A percentile compares a stretch with the other conserved stretches of the same genome.
These are phyloP conservation scores for Torymus auratus DNA, from an alignment of 2,888 invertebrate genomes.

Conservation along the genomic window DNA sequence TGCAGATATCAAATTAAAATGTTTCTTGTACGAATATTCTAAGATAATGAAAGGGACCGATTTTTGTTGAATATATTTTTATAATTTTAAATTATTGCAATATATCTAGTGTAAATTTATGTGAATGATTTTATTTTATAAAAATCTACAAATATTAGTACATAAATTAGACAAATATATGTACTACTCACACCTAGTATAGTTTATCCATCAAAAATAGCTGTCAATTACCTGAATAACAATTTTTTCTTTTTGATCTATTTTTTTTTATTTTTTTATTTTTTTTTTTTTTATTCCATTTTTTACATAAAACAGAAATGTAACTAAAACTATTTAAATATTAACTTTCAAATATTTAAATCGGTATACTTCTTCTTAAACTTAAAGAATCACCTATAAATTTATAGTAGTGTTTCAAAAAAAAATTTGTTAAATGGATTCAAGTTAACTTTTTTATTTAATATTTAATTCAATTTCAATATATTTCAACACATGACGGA, in stretches of 20 bases:
- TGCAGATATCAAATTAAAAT: no score
- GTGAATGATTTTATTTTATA: constrained; percentile 51
- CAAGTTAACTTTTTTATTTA: constrained; percentile 18
- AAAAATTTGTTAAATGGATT: neutral
- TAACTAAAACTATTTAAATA: constrained; percentile 21
- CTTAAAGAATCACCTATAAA: constrained; percentile 40
- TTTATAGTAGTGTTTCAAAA: constrained; percentile 3
- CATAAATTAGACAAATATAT: constrained; percentile 55
- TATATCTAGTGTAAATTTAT: constrained; percentile 6
- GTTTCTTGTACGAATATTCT: no score
- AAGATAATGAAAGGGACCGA: no score
- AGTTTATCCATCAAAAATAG: constrained; percentile 58
- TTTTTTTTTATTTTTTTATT: constrained; percentile 29
- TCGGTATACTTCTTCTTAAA: constrained; percentile 43
- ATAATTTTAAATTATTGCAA: neutral
- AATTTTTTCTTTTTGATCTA: constrained; percentile 10
- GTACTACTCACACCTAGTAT: constrained; percentile 47
- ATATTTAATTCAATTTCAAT: constrained; percentile 19
- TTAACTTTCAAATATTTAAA: constrained; percentile 32
- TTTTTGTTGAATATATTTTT: no score
- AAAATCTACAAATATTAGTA: constrained; percentile 53
- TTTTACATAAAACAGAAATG: constrained; percentile 19
- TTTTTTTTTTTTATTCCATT: constrained; percentile 10
- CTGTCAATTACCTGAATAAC: constrained; percentile 39
- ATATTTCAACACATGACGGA: constrained; percentile 9